Evolutionary conservation across 2,888 invertebrate species (phyloP).

Genomic region (Stomorhina lunata): DNA sequence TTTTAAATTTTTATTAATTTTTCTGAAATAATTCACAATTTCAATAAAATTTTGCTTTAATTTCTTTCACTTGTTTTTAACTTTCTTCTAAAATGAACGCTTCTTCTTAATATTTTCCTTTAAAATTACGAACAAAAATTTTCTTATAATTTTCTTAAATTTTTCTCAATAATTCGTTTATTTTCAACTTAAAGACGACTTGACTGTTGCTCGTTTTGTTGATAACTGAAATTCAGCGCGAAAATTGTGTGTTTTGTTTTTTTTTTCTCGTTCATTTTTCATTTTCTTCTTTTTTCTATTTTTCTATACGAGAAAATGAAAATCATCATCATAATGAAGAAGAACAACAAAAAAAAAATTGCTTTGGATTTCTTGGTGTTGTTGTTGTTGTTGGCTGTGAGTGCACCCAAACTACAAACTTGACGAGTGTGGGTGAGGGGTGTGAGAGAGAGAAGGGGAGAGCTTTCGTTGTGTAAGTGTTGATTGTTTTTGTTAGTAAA

Average conservation of each 20-base stretch:
- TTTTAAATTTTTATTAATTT: background rate
- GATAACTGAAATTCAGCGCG: constrained; percentile 73
- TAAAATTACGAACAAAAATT: background rate
- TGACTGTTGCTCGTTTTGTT: constrained; percentile 74
- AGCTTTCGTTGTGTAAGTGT: too few species aligned
- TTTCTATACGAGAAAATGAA: constrained; percentile 16
- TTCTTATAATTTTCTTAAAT: constrained; percentile 1
- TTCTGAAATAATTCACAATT: background rate
- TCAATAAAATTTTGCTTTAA: too few species aligned
- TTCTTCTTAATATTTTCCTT: constrained; percentile 28
- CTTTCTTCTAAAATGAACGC: background rate
- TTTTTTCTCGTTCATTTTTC: too few species aligned
- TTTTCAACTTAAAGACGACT: constrained; percentile 48
- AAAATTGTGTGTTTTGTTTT: constrained; percentile 65
- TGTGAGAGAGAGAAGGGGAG: too few species aligned
- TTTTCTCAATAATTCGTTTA: background rate
- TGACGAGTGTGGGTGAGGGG: too few species aligned
- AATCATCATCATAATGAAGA: constrained; percentile 15
- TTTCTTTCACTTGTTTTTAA: too few species aligned
- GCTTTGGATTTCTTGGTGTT: too few species aligned
- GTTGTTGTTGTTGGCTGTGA: too few species aligned
- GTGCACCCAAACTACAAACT: too few species aligned
- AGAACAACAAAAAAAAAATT: too few species aligned
- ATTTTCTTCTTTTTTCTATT: too few species aligned
- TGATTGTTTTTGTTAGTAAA: too few species aligned